These are phyloP conservation scores for Apamea crenata DNA, from an alignment of 2,888 invertebrate species.

Conservation along the genomic window DNA sequence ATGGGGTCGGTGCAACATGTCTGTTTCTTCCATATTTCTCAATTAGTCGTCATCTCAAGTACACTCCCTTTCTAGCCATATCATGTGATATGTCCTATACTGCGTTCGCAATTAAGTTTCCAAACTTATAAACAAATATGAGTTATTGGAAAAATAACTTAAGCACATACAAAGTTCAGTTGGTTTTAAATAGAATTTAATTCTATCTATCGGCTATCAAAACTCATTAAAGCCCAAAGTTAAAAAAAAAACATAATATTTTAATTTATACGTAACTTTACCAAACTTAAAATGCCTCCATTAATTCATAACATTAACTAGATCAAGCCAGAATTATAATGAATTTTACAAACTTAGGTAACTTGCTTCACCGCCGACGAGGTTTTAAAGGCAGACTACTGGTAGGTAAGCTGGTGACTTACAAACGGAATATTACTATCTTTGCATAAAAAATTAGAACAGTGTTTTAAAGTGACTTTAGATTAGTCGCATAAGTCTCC, in stretches of 20 bases:
- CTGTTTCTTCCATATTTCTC: too few relatives aligned
- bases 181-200: neutral
- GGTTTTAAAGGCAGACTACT: constrained; percentile 13
- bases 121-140: neutral
- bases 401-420: constrained; percentile 3
- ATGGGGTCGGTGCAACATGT: too few relatives aligned
- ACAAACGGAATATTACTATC: neutral
- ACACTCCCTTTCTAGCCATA: too few relatives aligned
- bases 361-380: constrained; percentile 3
- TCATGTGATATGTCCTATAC: neutral
- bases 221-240: neutral
- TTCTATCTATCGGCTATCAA: neutral
- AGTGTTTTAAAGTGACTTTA: neutral
- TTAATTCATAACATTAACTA: constrained; percentile 25
- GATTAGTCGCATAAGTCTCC: neutral
- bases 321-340: constrained; percentile 28
- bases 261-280: neutral
- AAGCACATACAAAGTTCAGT: too few relatives aligned
- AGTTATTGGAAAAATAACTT: neutral
- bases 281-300: neutral
- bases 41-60: too few relatives aligned
- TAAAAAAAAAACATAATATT: neutral
- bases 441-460: neutral
- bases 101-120: neutral
- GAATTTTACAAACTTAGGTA: constrained; percentile 46